These are phyloP conservation scores for Desoria tigrina DNA, from an alignment of 2,888 invertebrate species.

Conservation along the genomic window DNA sequence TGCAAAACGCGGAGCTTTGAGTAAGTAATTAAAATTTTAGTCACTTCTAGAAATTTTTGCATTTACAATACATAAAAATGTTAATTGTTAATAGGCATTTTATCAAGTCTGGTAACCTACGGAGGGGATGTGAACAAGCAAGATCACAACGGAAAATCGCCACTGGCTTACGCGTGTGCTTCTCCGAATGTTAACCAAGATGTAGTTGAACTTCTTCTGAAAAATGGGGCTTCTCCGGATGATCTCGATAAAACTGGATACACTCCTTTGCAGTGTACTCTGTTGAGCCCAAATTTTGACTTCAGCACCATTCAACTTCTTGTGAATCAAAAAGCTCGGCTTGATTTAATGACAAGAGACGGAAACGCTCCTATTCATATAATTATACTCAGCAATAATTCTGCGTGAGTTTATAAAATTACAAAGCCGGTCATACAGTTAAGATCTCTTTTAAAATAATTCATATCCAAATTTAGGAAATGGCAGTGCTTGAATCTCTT, in stretches of 20 bases:
- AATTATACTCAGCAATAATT: slow-evolving; percentile 46
- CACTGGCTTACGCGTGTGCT: slow-evolving; percentile 44
- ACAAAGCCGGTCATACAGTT: neutral
- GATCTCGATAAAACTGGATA: slow-evolving; percentile 44
- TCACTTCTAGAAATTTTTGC: slow-evolving; percentile 1
- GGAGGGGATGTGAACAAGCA: slow-evolving; percentile 48
- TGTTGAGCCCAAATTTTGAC: slow-evolving; percentile 42
- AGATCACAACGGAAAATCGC: slow-evolving; percentile 44
- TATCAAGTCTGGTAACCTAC: slow-evolving; percentile 33
- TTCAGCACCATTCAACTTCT: slow-evolving; percentile 44
- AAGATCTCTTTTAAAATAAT: neutral
- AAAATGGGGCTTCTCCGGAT: slow-evolving; percentile 44
- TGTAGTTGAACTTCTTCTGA: slow-evolving; percentile 42
- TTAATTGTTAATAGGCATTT: slow-evolving; percentile 17
- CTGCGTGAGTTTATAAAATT: slow-evolving; percentile 32
- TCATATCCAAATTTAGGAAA: slow-evolving; percentile 34
- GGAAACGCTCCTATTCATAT: slow-evolving; percentile 49
- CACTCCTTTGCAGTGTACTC: slow-evolving; percentile 43
- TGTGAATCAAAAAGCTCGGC: slow-evolving; percentile 36
- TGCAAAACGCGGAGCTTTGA: slow-evolving; percentile 34
- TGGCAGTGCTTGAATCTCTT: slow-evolving; percentile 48
- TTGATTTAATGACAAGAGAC: slow-evolving; percentile 37
- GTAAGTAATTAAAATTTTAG: slow-evolving; percentile 24
- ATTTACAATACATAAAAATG: neutral
- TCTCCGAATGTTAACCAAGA: slow-evolving; percentile 38